Percentiles rank a stretch among this genome's conserved stretches.
These are phyloP conservation scores for Ormia ochracea DNA, from an alignment of 2,888 invertebrate species.

Conservation along the genomic window DNA sequence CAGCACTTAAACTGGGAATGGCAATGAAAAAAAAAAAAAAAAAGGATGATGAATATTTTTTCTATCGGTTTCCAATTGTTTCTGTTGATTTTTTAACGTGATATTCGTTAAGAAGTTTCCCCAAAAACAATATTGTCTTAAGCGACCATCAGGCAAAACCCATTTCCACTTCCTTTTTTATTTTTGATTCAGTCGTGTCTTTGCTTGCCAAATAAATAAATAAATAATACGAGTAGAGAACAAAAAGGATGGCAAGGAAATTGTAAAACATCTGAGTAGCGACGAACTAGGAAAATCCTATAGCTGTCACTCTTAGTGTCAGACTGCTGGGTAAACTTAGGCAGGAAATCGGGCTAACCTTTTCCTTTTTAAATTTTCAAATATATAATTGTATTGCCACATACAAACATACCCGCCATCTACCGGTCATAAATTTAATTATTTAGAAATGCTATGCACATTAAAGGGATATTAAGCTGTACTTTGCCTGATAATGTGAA, in stretches of 20 bases:
- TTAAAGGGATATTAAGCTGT: too few species aligned
- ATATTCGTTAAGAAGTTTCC: constrained; percentile 6
- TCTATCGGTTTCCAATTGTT: not conserved
- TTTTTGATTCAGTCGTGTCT: not conserved
- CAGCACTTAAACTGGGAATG: not conserved
- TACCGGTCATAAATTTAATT: too few species aligned
- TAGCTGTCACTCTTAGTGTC: too few species aligned
- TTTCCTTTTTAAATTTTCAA: too few species aligned
- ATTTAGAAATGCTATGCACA: too few species aligned
- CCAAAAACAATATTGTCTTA: constrained; percentile 53
- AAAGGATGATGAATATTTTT: not conserved
- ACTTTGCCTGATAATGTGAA: too few species aligned
- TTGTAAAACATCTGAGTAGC: too few species aligned
- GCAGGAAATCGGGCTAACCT: too few species aligned
- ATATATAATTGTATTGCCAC: too few species aligned
- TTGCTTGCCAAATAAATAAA: constrained; percentile 38
- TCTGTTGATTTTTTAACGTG: not conserved
- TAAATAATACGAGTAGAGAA: too few species aligned
- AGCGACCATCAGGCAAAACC: constrained; percentile 45
- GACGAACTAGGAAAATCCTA: not conserved
- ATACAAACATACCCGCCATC: too few species aligned
- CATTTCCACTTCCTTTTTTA: not conserved
- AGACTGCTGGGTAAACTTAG: too few species aligned
- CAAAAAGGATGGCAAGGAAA: not conserved
- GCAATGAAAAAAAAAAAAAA: not conserved